Base-by-base conservation (phyloP, 1,140 invertebrate genomes). In the Anastrepha ludens region DNA sequence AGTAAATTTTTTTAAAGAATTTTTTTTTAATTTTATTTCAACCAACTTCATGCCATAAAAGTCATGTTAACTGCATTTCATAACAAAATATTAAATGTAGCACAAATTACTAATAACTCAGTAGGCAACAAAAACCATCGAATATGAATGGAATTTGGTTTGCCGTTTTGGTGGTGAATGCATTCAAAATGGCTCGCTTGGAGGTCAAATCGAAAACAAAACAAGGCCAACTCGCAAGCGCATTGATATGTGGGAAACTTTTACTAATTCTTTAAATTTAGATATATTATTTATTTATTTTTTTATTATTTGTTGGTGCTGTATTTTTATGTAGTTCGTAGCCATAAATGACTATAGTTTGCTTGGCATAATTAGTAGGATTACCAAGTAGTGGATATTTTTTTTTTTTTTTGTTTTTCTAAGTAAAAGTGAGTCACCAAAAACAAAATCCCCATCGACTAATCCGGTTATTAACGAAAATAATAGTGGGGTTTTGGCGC, bases 211-310 rank as follows among this genome's bases (percentile, higher is more conserved):
- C 67, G 5, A 47, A 44, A 41, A 74, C 67, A 47, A 74, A 44
- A 74, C 67, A 74, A 74, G 67, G 67, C 67, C 41, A 41, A 41
- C 39, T 29, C 44, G 13, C 67, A 74, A 74, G 47, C 67, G 41
- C 67, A 74, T 74, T 74, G 44, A 74, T 74, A 74, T 74, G 67
- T 74, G 67, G 67, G 67, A 74, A 74, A 44, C 41, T 47, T 74
- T 74, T 74, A 74, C 67, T 74, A 47, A 74, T 74, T 74, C 41
- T 74, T 74, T 62, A 62, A 62, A 62, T 55, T 55, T 55, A 55
- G 29, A 29, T 55, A 55, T 55, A 8, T 55, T 55, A 11, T 62
- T 11, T n/a, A 62, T 13, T 15, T 15, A 74, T 41, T 15, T 44
- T 39, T 74, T 47, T 47, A n/a, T 17, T 17, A 44, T 7, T 47